Base-by-base conservation (phyloP, 2,888 invertebrate genomes). In the Miltochrista miniata region DNA sequence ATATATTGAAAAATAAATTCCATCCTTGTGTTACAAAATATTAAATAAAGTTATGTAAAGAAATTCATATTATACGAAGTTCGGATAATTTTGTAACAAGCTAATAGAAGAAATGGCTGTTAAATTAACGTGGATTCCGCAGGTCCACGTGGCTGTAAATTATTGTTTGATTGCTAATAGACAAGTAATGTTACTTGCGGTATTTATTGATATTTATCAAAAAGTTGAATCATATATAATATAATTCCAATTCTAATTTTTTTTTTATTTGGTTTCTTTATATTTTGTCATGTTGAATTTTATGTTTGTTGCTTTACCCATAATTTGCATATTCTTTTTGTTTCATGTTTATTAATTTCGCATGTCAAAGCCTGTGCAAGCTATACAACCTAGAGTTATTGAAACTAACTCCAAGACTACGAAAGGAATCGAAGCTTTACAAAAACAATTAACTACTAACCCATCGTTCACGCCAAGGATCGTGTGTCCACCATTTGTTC, bases 361-460 rank as follows among this genome's bases (percentile, higher is more conserved):
- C 57, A 57, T 57, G 57, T 73, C 63, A 70, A 93, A 93, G 94
- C 94, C 90, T 71, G 92, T 92, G 56, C 92, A 92, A 86, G 90
- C 90, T 37, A 92, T 92, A 59, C 92, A 92, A 62, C 92, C 92
- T 46, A 79, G 91, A 85, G 92, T 93, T 66, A 84, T 93, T 64
- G 85, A 89, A 45, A 84, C 84, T 44, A 87, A 81, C 60, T 72
- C 73, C 55, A 91, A 85, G 66, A 68, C 76, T 2, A 62, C 74
- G 0, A 90, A 89, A 77, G 81, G 83, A 42, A 85, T 90, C 13
- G 88, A 84, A 54, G 73, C 80, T 10, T 73, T 92, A 53, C 90
- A 92, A 75, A 90, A 86, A 59, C 92, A 92, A 68, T 58, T 92
- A 64, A 87, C 87, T 33, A 91, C 90, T 13, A 92, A 92, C 57